Percentiles rank a stretch among this genome's conserved stretches.
Evolutionary conservation across 2,888 invertebrate genomes (phyloP).

Genomic region (Ryuthela nishihirai): DNA sequence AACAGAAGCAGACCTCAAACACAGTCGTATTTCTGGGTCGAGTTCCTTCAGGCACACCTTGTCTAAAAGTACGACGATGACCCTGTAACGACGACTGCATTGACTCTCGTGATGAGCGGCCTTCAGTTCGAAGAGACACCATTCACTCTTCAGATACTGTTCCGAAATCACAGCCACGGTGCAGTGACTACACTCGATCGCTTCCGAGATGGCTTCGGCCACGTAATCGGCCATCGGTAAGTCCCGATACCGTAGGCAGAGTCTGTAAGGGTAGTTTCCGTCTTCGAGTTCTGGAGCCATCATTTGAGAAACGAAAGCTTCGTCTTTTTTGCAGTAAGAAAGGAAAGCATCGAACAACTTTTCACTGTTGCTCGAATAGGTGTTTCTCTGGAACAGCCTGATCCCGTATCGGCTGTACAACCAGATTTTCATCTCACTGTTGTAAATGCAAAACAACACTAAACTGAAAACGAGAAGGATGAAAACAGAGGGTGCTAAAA

Average conservation of each 20-base stretch:
- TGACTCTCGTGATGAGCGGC: slow-evolving; percentile 72
- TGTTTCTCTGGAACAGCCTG: slow-evolving; percentile 68
- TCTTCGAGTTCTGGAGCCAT: slow-evolving; percentile 76
- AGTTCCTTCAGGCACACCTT: slow-evolving; percentile 78
- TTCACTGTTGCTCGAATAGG: slow-evolving; percentile 63
- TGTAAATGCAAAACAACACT: slow-evolving; percentile 67
- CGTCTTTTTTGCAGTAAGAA: slow-evolving; percentile 84
- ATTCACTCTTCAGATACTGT: slow-evolving; percentile 85
- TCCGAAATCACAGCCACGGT: slow-evolving; percentile 84
- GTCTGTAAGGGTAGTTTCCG: slow-evolving; percentile 66
- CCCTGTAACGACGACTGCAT: slow-evolving; percentile 43
- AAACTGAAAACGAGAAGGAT: slow-evolving; percentile 64
- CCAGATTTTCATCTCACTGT: slow-evolving; percentile 77
- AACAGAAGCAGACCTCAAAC: slow-evolving; percentile 78
- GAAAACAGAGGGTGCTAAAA: slow-evolving; percentile 66
- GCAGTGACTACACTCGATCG: slow-evolving; percentile 76
- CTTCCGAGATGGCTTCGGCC: slow-evolving; percentile 81
- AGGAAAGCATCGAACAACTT: slow-evolving; percentile 87
- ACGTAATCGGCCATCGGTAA: slow-evolving; percentile 69
- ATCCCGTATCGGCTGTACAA: slow-evolving; percentile 74
- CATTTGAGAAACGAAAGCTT: slow-evolving; percentile 79
- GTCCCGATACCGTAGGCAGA: slow-evolving; percentile 81
- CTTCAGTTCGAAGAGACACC: slow-evolving; percentile 85
- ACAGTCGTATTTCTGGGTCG: slow-evolving; percentile 79
- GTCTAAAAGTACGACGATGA: slow-evolving; percentile 74